These are phyloP conservation scores for Coendou prehensilis DNA, from an alignment of 2,797 vertebrate genomes.

Conservation along the genomic window DNA sequence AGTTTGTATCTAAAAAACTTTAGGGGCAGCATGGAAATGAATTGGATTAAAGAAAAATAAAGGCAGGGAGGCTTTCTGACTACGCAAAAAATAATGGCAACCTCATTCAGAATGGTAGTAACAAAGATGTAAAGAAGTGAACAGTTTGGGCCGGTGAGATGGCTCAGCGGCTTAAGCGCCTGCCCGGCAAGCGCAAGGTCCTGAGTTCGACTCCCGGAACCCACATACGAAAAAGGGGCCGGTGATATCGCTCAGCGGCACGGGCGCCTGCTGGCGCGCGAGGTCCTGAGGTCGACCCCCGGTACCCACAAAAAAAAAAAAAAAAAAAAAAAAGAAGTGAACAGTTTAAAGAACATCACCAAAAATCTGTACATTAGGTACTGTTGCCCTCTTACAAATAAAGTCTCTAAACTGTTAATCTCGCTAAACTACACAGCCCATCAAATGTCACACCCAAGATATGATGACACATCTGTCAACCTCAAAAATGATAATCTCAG, in stretches of 20 bases:
- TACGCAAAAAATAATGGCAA: not conserved
- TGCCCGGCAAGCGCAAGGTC: no score
- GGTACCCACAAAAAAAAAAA: no score
- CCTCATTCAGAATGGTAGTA: not conserved
- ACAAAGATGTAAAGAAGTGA: not conserved
- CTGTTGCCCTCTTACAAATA: not conserved
- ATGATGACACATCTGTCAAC: not conserved
- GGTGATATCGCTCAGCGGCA: no score
- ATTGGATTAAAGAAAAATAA: not conserved
- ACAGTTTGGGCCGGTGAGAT: no score
- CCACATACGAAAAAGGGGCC: no score
- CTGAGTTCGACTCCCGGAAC: no score
- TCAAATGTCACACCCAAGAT: not conserved
- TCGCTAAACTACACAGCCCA: not conserved
- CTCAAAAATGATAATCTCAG: slow-evolving; percentile 18
- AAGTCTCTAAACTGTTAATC: not conserved
- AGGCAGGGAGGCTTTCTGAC: not conserved
- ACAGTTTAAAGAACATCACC: slow-evolving; percentile 9
- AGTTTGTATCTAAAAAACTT: not conserved
- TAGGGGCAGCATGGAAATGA: not conserved
- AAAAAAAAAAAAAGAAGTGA: not conserved
- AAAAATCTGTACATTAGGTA: not conserved
- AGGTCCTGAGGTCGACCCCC: no score
- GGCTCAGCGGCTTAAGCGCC: no score
- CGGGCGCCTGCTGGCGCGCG: no score